phyloP scores from a whole-genome alignment of 2,888 invertebrate genomes.

The Apamea epomidion region DNA sequence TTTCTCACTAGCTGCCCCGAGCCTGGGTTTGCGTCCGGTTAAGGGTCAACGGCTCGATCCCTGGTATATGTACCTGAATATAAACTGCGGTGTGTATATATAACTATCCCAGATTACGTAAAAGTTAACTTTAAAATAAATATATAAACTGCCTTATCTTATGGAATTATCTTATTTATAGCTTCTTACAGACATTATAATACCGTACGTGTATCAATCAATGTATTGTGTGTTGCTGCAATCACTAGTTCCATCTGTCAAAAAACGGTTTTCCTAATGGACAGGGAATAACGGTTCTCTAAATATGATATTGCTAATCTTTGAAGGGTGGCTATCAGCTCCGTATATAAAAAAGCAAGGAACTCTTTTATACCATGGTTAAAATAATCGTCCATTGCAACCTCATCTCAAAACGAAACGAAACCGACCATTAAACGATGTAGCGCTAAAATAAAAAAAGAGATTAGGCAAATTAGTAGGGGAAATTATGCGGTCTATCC shows the following conservation, averaged over 20 bases:
- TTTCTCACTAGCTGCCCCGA: neutral
- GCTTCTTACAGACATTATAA: no score
- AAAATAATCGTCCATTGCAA: slow-evolving; percentile 6
- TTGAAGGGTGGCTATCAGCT: neutral
- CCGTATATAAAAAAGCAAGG: neutral
- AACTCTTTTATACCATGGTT: neutral
- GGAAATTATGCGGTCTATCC: slow-evolving; percentile 42
- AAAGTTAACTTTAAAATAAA: no score
- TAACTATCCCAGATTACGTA: no score
- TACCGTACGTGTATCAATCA: no score
- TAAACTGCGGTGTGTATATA: neutral
- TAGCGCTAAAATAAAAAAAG: slow-evolving; percentile 30
- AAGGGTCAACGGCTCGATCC: neutral
- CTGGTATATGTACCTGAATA: neutral
- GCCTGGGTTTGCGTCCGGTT: neutral
- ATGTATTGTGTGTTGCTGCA: no score
- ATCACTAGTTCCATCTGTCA: no score
- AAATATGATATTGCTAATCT: no score
- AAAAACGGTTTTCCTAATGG: no score
- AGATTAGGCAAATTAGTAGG: slow-evolving; percentile 48
- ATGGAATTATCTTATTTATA: no score
- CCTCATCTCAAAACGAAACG: neutral
- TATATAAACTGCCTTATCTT: no score
- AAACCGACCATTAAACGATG: slow-evolving; percentile 5
- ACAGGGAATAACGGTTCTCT: no score